These are phyloP conservation scores for Beris morrisii DNA, from an alignment of 2,888 invertebrate genomes.

Conservation along the genomic window DNA sequence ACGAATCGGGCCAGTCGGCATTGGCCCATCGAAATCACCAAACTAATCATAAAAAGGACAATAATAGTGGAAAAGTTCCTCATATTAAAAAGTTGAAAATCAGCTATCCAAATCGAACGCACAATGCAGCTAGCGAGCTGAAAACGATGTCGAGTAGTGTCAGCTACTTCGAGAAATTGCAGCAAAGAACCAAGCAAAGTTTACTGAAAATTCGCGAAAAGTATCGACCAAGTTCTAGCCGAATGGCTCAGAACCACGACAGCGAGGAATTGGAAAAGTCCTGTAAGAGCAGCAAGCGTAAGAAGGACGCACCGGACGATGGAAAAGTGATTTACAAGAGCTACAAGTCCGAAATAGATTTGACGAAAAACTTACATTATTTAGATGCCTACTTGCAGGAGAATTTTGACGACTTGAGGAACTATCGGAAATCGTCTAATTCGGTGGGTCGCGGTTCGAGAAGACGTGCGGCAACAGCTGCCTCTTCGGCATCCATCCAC, in stretches of 20 bases:
- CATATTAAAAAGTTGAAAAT: constrained; percentile 51
- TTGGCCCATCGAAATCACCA: constrained; percentile 17
- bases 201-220: constrained; percentile 53
- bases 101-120: constrained; percentile 53
- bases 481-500: constrained; percentile 42
- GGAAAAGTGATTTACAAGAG: constrained; percentile 51
- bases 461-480: neutral
- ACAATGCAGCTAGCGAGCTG: constrained; percentile 45
- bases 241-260: constrained; percentile 46
- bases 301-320: constrained; percentile 8
- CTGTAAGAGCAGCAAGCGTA: constrained; percentile 7
- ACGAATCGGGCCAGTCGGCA: constrained; percentile 23
- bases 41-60: constrained; percentile 24
- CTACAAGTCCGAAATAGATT: constrained; percentile 56
- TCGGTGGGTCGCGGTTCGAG: constrained; percentile 48
- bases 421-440: constrained; percentile 47
- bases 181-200: constrained; percentile 52
- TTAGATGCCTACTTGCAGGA: constrained; percentile 55
- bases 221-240: constrained; percentile 48
- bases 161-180: constrained; percentile 51
- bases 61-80: constrained; percentile 41
- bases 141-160: constrained; percentile 28
- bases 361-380: constrained; percentile 54
- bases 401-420: constrained; percentile 51
- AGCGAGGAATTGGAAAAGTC: constrained; percentile 16